Base-by-base conservation (phyloP, 2,888 invertebrate species). In the Alviniconcha strummeri region DNA sequence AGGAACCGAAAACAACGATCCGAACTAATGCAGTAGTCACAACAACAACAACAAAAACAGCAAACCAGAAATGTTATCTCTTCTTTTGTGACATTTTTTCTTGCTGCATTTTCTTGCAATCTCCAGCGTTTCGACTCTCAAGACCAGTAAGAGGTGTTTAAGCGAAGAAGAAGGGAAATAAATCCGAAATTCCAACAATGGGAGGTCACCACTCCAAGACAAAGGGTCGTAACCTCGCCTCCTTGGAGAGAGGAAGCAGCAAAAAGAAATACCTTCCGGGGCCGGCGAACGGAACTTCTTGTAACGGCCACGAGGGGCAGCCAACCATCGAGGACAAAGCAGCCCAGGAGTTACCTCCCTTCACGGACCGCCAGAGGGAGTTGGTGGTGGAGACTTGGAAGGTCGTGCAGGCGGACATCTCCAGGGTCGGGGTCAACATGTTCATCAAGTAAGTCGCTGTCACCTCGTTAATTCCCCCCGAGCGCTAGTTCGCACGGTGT, bases 371-470 rank as follows among this genome's bases (percentile, higher is more conserved):
- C 64, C 90, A 91, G 87, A 90, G 89, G 79, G 88, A 89, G 82
- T 79, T 91, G 57, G 89, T 91, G 9, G 54, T 88, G 9, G 87
- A 89, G 55, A 88, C 90, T 13, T 91, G 91, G 91, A 87, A 87
- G 64, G 86, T 88, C 8, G 87, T 91, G 13, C 89, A 90, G 72
- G 86, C 89, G 78, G 90, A 91, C 79, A 90, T 91, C 82, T 88
- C 90, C 56, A 88, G 87, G 82, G 90, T 91, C 15, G 91, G 91
- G 60, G 88, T 91, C n/a, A 86, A 88, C 71, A 90, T 90, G 89
- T 90, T 91, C 82, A 90, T 90, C 87, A 90, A 88, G 91, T 91
- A 85, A 90, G 89, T 89, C 4, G 52, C 15, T n/a, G 2, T 56
- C 17, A 71, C 56, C 9, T 55, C 52, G 13, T 56, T 36, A 36